These are phyloP conservation scores for Dexiosoma caninum DNA, from an alignment of 2,888 invertebrate species.

Conservation along the genomic window DNA sequence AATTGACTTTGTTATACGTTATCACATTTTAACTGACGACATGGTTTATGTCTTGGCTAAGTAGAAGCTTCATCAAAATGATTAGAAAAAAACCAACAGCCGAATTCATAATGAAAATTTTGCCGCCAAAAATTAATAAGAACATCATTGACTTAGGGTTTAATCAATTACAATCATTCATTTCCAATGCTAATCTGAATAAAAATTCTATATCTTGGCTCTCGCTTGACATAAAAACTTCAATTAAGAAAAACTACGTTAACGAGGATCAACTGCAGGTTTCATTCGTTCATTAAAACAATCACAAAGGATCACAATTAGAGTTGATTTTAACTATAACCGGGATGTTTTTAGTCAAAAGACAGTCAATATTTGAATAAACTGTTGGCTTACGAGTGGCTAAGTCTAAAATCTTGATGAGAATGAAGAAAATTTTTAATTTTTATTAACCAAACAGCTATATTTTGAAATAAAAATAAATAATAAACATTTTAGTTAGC, in stretches of 20 bases:
- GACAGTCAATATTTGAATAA: conserved; percentile 57
- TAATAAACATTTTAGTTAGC: conserved; percentile 44
- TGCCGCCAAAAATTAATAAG: conserved; percentile 20
- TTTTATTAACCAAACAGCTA: not conserved
- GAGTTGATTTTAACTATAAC: conserved; percentile 59
- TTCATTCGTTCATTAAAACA: conserved; percentile 43
- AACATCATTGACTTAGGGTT: conserved; percentile 46
- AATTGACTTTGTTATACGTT: conserved; percentile 12
- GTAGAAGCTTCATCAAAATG: conserved; percentile 42
- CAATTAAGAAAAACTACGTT: not conserved
- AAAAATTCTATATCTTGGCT: conserved; percentile 28
- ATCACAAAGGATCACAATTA: conserved; percentile 48
- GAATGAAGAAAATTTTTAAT: conserved; percentile 6
- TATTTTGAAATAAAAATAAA: not conserved
- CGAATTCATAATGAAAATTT: conserved; percentile 56
- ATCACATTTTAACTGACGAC: conserved; percentile 38
- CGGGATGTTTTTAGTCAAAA: conserved; percentile 58
- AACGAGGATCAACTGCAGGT: conserved; percentile 22
- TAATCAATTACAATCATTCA: conserved; percentile 34
- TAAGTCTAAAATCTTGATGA: conserved; percentile 45
- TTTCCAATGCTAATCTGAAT: conserved; percentile 19
- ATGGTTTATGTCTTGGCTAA: conserved; percentile 39
- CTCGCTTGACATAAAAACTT: conserved; percentile 33
- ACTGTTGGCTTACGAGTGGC: conserved; percentile 57
- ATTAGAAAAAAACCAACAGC: conserved; percentile 37